These are phyloP conservation scores for Dendrocopos noguchii DNA, from an alignment of 2,113 vertebrate genomes.

Conservation along the genomic window DNA sequence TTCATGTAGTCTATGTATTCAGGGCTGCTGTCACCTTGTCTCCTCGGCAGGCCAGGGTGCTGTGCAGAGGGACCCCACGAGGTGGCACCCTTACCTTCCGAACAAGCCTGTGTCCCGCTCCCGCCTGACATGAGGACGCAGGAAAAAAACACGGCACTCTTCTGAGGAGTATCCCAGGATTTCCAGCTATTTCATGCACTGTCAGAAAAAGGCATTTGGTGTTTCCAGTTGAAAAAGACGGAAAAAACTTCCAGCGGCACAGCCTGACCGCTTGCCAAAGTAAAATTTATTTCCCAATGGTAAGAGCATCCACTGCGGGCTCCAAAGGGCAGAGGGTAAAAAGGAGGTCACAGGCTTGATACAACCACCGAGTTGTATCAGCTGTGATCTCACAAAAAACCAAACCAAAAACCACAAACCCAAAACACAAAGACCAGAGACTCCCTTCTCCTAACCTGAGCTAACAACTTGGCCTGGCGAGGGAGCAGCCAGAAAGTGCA, in stretches of 20 bases:
- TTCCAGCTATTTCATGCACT: neutral
- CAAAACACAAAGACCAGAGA: neutral
- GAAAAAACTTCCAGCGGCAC: neutral
- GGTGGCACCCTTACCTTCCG: slow-evolving; percentile 55
- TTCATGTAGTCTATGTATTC: too few relatives aligned
- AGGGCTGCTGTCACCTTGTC: neutral
- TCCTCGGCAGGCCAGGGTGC: neutral
- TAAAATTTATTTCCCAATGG: neutral
- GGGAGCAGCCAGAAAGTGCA: neutral
- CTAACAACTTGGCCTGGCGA: neutral
- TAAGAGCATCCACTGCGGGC: neutral
- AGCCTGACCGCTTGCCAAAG: neutral
- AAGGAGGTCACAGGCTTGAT: neutral
- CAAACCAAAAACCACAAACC: neutral
- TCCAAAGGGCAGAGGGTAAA: neutral
- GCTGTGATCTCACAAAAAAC: neutral
- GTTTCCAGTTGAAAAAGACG: neutral
- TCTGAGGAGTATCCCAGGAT: neutral
- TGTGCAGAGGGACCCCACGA: slow-evolving; percentile 22
- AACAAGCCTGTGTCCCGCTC: neutral
- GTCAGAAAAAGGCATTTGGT: neutral
- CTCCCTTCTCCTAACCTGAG: neutral
- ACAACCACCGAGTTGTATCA: fast-evolving
- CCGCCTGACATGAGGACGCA: neutral
- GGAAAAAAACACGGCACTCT: fast-evolving